Base-by-base conservation (phyloP, 1,140 invertebrate species). In the Macrosteles quadrilineatus region DNA sequence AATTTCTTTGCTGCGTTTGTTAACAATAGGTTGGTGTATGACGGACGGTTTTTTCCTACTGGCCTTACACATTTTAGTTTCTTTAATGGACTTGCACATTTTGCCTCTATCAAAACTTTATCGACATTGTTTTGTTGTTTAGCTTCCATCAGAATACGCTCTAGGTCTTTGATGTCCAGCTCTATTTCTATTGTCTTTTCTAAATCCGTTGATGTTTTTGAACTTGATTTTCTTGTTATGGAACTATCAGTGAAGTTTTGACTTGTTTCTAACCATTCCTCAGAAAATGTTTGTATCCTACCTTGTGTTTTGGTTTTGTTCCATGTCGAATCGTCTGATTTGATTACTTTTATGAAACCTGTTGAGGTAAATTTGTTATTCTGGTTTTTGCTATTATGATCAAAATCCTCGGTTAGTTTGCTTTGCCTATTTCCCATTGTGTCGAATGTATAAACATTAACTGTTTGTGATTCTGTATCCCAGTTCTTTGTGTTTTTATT, bases 111-210 rank as follows among this genome's bases (percentile, higher is more conserved):
- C 2, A 40, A 12, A 23, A 45, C n/a, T 43, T 19, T 66, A 19
- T 45, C 36, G 4, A 19, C 31, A 2, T 19, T 21, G 9, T 43
- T 11, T n/a, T 66, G 43, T 21, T 40, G 17, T 27, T 43, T 40
- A 1, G 63, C 63, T 45, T 66, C 32, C 31, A 45, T 43, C n/a
- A 66, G 25, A 30, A 66, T 45, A 45, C 11, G 23, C 27, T 66
- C 63, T 27, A 66, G 31, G 27, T 43, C 63, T 45, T 43, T 43
- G 1, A 66, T 43, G 36, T 66, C 32, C 11, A 66, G 17, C 25
- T 66, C 63, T 27, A 66, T 19, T 27, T 66, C 63, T 21, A 66
- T 66, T n/a, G 6, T 66, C 1, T n/a, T 66, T 2, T 23, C 32
- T 36, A 25, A 43, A 21, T 66, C 63, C 19, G 43, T 2, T 1